A percentile compares a stretch with the other conserved stretches of the same genome.
Conservation (phyloP, 35 echinoderm and acorn worm genomes). For the Acanthaster planci region DNA sequence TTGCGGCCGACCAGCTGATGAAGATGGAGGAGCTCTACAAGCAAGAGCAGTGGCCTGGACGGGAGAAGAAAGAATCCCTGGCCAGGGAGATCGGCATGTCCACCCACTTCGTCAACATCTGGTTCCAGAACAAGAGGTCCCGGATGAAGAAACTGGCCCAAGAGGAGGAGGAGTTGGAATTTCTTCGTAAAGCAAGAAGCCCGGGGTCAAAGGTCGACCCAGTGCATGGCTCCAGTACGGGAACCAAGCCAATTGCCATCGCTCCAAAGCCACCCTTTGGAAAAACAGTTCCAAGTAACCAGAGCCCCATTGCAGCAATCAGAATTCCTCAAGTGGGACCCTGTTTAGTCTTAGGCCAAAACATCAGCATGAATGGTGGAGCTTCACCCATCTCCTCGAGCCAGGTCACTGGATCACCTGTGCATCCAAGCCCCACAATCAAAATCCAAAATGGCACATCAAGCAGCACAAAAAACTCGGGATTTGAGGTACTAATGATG, state of each 20-base stretch:
- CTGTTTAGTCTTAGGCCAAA: neutral
- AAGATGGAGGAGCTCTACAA: conserved; percentile 73
- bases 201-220: neutral
- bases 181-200: conserved; percentile 9
- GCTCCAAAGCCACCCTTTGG: neutral
- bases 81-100: conserved; percentile 77
- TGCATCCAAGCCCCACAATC: neutral
- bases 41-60: conserved; percentile 78
- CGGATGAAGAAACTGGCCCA: conserved; percentile 63
- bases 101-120: conserved; percentile 87
- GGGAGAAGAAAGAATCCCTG: conserved; percentile 75
- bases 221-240: too few relatives aligned
- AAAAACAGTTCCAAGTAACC: neutral
- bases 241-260: neutral
- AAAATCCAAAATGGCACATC: neutral
- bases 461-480: too few relatives aligned
- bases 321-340: neutral
- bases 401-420: neutral
- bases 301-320: neutral
- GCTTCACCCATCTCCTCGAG: neutral
- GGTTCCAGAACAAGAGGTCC: conserved; percentile 97
- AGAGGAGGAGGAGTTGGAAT: conserved; percentile 54
- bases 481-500: too few relatives aligned
- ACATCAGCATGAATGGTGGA: neutral
- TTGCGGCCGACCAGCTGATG: conserved; percentile 58